Base-by-base conservation (phyloP, 64 coral and sea anemone genomes). In the Astreopora myriophthalma region DNA sequence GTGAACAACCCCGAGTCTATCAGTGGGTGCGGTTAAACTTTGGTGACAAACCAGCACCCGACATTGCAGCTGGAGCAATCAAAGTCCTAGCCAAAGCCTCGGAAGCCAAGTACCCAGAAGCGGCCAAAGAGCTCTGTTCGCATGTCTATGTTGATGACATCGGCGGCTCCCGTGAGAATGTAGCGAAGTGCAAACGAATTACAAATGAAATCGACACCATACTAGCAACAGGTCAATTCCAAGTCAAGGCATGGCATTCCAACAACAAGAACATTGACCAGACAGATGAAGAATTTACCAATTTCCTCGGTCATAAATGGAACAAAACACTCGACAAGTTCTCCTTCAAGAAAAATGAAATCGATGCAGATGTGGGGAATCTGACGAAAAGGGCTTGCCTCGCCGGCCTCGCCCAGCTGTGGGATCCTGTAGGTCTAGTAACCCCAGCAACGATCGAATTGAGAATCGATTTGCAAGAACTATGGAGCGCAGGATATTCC, bases 391-490 rank as follows among this genome's bases (percentile, higher is more conserved):
- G 58, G 11, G 5, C 2, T 2, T 71, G 64, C 29, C 32, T 71
- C 1, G 29, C 81, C 34, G 0, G 13, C 26, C 1, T 71, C 33
- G 31, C 84, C 8, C 84, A 86, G 22, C 1, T 86, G 52, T 90
- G 75, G 88, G 75, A 90, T 34, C 88, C 88, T 0, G 58, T 90
- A n/a, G 88, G 88, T 5, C 76, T 90, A 6, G 28, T 81, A 8
- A 16, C 74, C 6, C 61, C 88, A 46, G 31, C 23, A 5, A 71
- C 76, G 8, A 71, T 90, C 19, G 73, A 90, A 77, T 57, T 82
- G 19, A 71, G 60, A 26, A 82, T 81, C 11, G 88, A 90, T 35
- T 17, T 90, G 3, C 75, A 90, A 90, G 63, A 90, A 70, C 16
- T 90, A 3, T 79, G 75, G 88, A 49, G 27, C 13, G 19, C 16